A percentile compares a stretch with the other conserved stretches of the same genome.
These are phyloP conservation scores for Rousettus madagascariensis DNA, from an alignment of 2,797 vertebrate species.

Conservation along the genomic window DNA sequence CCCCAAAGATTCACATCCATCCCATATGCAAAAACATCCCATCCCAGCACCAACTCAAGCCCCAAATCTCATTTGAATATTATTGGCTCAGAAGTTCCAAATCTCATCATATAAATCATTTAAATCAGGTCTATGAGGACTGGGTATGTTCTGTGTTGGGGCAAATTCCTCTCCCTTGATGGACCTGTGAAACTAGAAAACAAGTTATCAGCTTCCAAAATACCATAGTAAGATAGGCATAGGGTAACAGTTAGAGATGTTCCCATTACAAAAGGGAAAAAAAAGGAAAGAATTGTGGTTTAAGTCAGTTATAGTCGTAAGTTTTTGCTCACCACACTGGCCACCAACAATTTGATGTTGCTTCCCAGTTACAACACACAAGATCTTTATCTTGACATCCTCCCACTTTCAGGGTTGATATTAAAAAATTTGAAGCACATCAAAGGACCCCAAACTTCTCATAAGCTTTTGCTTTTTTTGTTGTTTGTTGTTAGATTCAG, in stretches of 20 bases:
- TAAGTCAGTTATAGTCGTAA: background rate
- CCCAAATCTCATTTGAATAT: background rate
- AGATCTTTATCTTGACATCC: background rate
- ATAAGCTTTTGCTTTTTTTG: background rate
- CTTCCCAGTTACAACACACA: background rate
- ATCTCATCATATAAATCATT: background rate
- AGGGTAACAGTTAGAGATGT: background rate
- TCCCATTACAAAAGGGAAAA: background rate
- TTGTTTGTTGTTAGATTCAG: background rate
- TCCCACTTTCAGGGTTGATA: background rate
- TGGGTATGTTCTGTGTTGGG: background rate
- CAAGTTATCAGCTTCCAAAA: background rate
- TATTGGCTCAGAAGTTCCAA: background rate
- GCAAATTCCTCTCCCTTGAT: background rate
- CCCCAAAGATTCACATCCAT: background rate
- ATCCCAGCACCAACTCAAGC: background rate
- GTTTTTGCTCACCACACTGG: background rate
- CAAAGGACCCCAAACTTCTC: background rate
- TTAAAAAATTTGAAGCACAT: background rate
- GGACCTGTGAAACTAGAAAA: background rate
- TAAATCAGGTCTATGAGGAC: background rate
- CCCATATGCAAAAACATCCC: background rate
- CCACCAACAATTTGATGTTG: background rate
- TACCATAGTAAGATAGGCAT: background rate
- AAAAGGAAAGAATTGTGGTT: background rate